A percentile compares a stretch with the other conserved stretches of the same genome.
Evolutionary conservation across 2,797 vertebrate genomes (phyloP).

Genomic region (Antennarius maculatus): DNA sequence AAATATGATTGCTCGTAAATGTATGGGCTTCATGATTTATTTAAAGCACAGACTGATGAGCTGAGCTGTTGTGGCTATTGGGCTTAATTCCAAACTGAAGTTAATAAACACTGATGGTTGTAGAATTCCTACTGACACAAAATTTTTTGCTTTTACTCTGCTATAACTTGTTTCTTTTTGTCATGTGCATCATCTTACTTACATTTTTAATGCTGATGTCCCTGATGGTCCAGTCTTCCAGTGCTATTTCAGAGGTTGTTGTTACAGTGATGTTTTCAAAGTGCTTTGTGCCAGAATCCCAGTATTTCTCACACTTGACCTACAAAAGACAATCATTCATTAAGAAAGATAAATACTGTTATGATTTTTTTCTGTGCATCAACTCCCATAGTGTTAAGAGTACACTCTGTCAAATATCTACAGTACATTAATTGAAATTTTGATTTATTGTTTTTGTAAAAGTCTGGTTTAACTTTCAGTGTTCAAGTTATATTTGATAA

Average conservation of each 20-base stretch:
- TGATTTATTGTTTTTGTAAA: background rate
- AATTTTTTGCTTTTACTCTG: background rate
- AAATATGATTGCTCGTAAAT: too few relatives aligned
- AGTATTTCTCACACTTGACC: conserved; percentile 96
- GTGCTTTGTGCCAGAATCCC: conserved; percentile 82
- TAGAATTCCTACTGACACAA: background rate
- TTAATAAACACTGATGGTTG: background rate
- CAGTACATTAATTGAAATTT: background rate
- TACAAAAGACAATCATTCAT: conserved; percentile 35
- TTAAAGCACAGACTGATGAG: background rate
- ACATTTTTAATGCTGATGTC: conserved; percentile 93
- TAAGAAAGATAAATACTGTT: background rate
- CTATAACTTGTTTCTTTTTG: background rate
- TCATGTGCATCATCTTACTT: conserved; percentile 47
- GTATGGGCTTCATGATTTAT: background rate
- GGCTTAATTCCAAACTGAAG: background rate
- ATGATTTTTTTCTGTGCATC: background rate
- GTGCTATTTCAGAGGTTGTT: conserved; percentile 83
- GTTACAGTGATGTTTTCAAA: conserved; percentile 86
- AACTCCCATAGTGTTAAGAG: background rate
- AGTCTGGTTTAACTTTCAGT: background rate
- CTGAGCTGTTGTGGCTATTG: background rate
- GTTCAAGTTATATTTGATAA: background rate
- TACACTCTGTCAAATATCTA: background rate
- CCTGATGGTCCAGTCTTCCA: conserved; percentile 95